phyloP scores from a whole-genome alignment of 2,797 vertebrate genomes.

The Sebastes goodei region DNA sequence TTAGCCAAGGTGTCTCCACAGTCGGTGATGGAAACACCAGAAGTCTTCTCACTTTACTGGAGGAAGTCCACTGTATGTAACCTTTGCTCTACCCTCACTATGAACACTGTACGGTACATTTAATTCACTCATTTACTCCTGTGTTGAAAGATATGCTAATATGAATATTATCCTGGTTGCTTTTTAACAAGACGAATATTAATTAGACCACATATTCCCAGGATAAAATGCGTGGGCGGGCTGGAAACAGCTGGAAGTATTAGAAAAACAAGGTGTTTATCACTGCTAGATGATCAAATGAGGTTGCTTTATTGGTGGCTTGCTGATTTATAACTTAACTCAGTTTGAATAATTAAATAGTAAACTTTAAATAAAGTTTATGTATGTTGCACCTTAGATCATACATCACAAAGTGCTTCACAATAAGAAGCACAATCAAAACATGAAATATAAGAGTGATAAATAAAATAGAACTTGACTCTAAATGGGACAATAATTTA shows the following conservation, averaged over 20 bases:
- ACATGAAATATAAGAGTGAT: neutral
- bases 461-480: neutral
- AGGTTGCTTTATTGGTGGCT: neutral
- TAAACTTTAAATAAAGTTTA: neutral
- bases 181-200: neutral
- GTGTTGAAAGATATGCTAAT: neutral
- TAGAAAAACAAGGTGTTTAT: neutral
- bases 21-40: conserved; percentile 23
- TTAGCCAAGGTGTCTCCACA: conserved; percentile 37
- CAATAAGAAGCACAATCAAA: neutral
- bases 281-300: neutral
- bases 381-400: neutral
- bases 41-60: conserved; percentile 11
- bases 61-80: neutral
- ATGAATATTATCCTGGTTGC: neutral
- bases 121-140: neutral
- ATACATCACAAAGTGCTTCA: no score
- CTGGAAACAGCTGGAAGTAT: neutral
- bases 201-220: neutral
- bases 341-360: neutral
- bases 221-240: neutral
- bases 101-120: neutral
- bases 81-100: neutral
- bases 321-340: neutral
- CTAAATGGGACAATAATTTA: no score